Percentiles rank a stretch among this genome's conserved stretches.
These are phyloP conservation scores for Brachionus koreanus DNA, from an alignment of 1,140 invertebrate species.

Conservation along the genomic window DNA sequence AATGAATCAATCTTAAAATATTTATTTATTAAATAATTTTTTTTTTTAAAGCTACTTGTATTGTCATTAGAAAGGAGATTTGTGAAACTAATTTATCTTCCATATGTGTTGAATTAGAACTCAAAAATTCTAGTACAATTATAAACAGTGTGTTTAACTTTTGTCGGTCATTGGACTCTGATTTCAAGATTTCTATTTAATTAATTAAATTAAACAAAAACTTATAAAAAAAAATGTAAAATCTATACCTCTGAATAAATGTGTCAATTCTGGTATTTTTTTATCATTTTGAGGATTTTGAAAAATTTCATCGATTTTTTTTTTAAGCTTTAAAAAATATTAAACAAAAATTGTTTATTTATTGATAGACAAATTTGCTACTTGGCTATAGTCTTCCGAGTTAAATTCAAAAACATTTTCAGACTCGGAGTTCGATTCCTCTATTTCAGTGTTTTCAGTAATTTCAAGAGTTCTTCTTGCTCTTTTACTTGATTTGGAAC, in stretches of 20 bases:
- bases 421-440: background rate
- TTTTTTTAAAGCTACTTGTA: background rate
- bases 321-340: background rate
- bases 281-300: background rate
- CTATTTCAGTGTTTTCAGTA: background rate
- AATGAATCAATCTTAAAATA: constrained; percentile 18
- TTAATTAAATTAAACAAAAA: background rate
- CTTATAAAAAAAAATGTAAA: background rate
- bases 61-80: background rate
- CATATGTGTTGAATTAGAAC: background rate
- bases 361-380: background rate
- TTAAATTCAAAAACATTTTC: constrained; percentile 14
- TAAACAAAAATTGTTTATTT: background rate
- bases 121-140: background rate
- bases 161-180: background rate
- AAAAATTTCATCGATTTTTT: background rate
- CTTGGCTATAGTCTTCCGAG: background rate
- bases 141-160: background rate
- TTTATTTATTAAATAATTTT: background rate
- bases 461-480: constrained; percentile 9
- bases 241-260: constrained; percentile 5
- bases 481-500: background rate
- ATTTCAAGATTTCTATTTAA: background rate
- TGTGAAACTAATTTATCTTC: constrained; percentile 20
- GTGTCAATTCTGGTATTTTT: constrained; percentile 1